Evolutionary conservation across 2,113 vertebrate genomes (phyloP).

Genomic region (Thymallus thymallus): DNA sequence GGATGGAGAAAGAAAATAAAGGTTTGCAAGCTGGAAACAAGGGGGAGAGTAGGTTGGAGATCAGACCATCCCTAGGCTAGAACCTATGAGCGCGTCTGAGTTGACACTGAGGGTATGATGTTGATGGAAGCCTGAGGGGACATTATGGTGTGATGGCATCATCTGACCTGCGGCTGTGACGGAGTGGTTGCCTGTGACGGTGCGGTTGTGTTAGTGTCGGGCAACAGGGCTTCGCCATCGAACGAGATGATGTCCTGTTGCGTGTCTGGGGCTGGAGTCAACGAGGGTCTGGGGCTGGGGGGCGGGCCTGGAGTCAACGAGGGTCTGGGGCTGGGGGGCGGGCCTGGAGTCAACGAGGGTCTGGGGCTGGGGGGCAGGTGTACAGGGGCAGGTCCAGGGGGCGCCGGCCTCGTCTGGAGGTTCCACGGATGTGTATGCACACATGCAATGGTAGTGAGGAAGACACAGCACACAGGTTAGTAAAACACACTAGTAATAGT

Average conservation of each 20-base stretch:
- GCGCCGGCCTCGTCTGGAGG: conserved; percentile 81
- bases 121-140: conserved; percentile 40
- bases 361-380: conserved; percentile 85
- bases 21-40: background rate
- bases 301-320: conserved; percentile 85
- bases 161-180: conserved; percentile 1
- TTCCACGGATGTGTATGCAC: background rate
- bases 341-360: conserved; percentile 82
- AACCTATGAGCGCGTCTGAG: no score
- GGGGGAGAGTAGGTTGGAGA: background rate
- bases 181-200: conserved; percentile 73
- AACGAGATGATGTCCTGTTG: conserved; percentile 82
- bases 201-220: conserved; percentile 81
- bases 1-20: background rate
- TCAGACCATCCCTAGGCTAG: no score
- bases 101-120: background rate
- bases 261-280: conserved; percentile 84
- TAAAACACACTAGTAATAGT: conserved; percentile 14
- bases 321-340: conserved; percentile 86
- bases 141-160: background rate
- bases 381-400: conserved; percentile 57
- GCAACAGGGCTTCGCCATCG: conserved; percentile 77
- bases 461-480: conserved; percentile 22
- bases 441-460: conserved; percentile 33
- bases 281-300: conserved; percentile 83